Evolutionary conservation across 1,140 invertebrate genomes (phyloP).

Genomic region (Paramacrobiotus metropolitanus): DNA sequence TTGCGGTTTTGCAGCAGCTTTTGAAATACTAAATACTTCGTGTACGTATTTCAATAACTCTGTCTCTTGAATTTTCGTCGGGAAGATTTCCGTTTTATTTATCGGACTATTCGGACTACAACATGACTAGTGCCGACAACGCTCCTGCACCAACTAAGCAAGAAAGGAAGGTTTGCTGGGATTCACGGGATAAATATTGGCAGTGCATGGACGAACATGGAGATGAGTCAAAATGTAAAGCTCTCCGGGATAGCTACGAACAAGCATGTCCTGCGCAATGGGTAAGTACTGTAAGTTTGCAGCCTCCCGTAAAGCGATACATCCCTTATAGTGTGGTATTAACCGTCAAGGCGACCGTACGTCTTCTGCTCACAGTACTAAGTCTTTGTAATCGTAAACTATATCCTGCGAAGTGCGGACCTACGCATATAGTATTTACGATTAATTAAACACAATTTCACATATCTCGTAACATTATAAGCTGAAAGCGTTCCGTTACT

Average conservation of each 20-base stretch:
- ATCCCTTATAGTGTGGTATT: too few species aligned
- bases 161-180: constrained; percentile 56
- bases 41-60: too few species aligned
- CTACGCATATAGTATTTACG: too few species aligned
- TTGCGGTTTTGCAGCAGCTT: too few species aligned
- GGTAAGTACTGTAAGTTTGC: constrained; percentile 27
- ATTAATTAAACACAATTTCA: too few species aligned
- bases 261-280: constrained; percentile 56
- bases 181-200: constrained; percentile 60
- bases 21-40: too few species aligned
- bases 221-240: constrained; percentile 35
- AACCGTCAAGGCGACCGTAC: too few species aligned
- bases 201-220: constrained; percentile 51
- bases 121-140: neutral
- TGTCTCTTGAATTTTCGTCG: neutral
- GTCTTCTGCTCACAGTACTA: neutral
- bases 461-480: too few species aligned
- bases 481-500: too few species aligned
- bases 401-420: too few species aligned
- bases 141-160: constrained; percentile 36
- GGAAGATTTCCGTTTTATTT: neutral
- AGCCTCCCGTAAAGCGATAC: too few species aligned
- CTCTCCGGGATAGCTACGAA: constrained; percentile 52
- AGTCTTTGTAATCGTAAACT: neutral
- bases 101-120: neutral